Percentiles rank a stretch among this genome's conserved stretches.
Evolutionary conservation across 2,113 vertebrate species (phyloP).

Genomic region (Falco punctatus): DNA sequence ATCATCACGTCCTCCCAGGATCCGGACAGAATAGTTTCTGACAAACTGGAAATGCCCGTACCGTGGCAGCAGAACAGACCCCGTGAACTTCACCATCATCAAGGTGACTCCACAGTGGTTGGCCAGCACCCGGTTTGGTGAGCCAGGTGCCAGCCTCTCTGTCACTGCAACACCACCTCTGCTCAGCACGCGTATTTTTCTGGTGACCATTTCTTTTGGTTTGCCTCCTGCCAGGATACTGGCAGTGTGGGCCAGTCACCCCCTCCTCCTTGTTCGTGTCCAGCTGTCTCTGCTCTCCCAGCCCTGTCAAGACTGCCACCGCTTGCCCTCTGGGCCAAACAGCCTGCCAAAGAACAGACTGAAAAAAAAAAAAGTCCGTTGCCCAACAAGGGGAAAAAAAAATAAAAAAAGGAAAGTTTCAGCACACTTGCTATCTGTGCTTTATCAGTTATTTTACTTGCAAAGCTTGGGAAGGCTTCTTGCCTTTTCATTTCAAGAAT

Average conservation of each 20-base stretch:
- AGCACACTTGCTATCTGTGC: accelerated
- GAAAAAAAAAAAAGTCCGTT: neutral
- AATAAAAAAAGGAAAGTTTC: neutral
- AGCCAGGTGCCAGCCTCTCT: neutral
- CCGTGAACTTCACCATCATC: too few relatives aligned
- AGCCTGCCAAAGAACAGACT: neutral
- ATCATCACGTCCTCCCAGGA: too few relatives aligned
- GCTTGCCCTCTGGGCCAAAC: neutral
- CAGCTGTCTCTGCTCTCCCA: too few relatives aligned
- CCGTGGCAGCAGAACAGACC: accelerated
- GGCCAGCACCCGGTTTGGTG: accelerated
- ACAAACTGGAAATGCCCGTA: neutral
- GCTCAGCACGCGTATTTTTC: accelerated
- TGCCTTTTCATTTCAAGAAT: neutral
- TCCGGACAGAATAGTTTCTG: neutral
- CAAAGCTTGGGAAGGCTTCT: neutral
- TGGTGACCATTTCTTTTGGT: neutral
- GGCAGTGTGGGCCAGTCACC: neutral
- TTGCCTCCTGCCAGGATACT: neutral
- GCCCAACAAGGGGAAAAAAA: accelerated
- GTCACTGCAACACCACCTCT: neutral
- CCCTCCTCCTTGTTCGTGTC: accelerated
- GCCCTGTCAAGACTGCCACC: accelerated
- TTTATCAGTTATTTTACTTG: neutral
- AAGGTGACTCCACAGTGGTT: accelerated